A percentile compares a stretch with the other conserved stretches of the same genome.
Conservation (phyloP, 2,113 vertebrate genomes). For the Centropus bengalensis region DNA sequence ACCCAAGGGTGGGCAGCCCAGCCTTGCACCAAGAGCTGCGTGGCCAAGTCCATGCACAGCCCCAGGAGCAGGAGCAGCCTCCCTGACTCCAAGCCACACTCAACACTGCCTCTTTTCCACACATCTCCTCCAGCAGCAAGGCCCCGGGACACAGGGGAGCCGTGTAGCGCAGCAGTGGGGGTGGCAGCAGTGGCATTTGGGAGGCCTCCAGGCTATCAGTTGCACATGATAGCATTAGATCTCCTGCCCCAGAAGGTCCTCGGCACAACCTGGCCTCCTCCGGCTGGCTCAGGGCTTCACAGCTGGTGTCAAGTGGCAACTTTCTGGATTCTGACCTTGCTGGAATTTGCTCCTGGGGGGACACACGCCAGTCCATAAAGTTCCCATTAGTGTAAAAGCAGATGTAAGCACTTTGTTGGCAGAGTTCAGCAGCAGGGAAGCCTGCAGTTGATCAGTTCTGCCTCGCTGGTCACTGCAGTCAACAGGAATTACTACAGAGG, state of each 20-base stretch:
- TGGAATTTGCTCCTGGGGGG: slow-evolving; percentile 55
- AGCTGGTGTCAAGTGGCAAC: slow-evolving; percentile 49
- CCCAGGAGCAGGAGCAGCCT: neutral
- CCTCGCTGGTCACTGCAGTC: slow-evolving; percentile 61
- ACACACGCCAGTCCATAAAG: slow-evolving; percentile 43
- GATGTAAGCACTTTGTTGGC: slow-evolving; percentile 67
- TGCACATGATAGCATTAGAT: neutral
- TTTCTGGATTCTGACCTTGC: slow-evolving; percentile 50
- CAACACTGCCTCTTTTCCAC: fast-evolving
- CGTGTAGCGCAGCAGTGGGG: neutral
- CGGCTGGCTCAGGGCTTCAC: neutral
- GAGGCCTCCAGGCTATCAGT: neutral
- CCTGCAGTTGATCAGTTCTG: slow-evolving; percentile 73
- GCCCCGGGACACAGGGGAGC: neutral
- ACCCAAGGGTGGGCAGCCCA: neutral
- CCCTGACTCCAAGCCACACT: too few relatives aligned
- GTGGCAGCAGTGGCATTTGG: neutral
- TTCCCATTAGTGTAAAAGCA: slow-evolving; percentile 65
- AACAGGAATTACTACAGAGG: slow-evolving; percentile 59
- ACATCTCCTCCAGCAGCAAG: fast-evolving
- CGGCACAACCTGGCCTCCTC: neutral
- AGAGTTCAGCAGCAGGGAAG: slow-evolving; percentile 60
- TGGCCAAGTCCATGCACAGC: neutral
- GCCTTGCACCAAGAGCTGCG: fast-evolving
- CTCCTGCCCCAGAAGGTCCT: slow-evolving; percentile 30